Evolutionary conservation across 2,888 invertebrate genomes (phyloP).

Genomic region (Machimus atricapillus): DNA sequence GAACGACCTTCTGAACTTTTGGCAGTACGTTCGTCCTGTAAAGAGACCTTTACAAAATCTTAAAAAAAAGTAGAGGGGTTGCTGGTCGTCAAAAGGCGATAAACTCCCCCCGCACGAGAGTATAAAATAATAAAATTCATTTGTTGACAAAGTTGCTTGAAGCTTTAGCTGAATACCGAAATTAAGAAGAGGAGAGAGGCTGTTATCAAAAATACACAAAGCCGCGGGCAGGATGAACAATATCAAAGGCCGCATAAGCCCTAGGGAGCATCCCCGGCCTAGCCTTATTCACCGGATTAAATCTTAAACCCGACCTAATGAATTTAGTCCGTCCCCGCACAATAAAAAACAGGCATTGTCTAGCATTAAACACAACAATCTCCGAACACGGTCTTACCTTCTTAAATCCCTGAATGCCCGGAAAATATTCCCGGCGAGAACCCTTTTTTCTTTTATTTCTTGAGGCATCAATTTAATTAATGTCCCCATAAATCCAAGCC

Average conservation of each 20-base stretch:
- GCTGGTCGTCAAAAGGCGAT: not conserved
- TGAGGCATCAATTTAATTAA: constrained; percentile 53
- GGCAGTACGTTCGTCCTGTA: not conserved
- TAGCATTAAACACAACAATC: constrained; percentile 9
- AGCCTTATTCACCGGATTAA: not conserved
- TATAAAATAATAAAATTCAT: not conserved
- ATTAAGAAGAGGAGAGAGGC: not conserved
- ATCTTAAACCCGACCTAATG: not conserved
- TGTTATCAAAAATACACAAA: not conserved
- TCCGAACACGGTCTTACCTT: not conserved
- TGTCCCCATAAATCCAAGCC: constrained; percentile 52
- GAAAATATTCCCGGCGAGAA: not conserved
- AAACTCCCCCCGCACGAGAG: not conserved
- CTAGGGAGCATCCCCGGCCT: not conserved
- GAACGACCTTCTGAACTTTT: not conserved
- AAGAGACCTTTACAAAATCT: not conserved
- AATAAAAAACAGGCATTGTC: constrained; percentile 21
- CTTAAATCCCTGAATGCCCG: constrained; percentile 24
- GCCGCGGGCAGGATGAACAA: not conserved
- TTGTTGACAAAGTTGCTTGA: not conserved
- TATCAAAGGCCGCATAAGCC: not conserved
- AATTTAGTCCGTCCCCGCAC: not conserved
- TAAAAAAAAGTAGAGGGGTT: not conserved
- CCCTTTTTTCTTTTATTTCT: constrained; percentile 43
- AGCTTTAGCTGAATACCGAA: not conserved